Evolutionary conservation across 1,140 invertebrate genomes (phyloP), one percentile per base, ranked within the genome.

Genomic region (Drosophila melanogaster): DNA sequence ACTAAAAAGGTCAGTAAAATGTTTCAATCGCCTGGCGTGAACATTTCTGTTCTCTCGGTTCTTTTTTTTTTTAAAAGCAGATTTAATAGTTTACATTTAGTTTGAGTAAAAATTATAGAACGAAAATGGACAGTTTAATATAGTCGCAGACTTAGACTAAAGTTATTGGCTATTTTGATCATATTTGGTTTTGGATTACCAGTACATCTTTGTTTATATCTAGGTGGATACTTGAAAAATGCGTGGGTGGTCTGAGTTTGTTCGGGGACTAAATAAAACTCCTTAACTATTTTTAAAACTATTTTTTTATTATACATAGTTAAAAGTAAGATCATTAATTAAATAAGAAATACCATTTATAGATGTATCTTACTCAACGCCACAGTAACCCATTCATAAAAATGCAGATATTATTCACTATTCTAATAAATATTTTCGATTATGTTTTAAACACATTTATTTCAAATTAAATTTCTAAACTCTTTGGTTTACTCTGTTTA

Each of bases 121-220:
- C 24, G 14, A 24, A 74, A 43, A 49, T 72, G 50, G 72, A 65
- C 70, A 56, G 46, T 40, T 65, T n/a, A 75, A 75, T 40, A 46
- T 65, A 75, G 51, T 50, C 53, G 33, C 33, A 41, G 46, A 74
- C 72, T 75, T 75, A 75, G n/a, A 30, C 43, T 49, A 51, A 62
- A n/a, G 37, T 59, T 75, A 75, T 26, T 37, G 53, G 57, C 72
- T 75, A 75, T 75, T 74, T 75, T 75, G 72, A 75, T 74, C 67
- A 49, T 12, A 38, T 53, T 40, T 55, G 46, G 54, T 47, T 75
- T 81, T 59, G 43, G 58, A 79, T 73, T 67, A 61, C 54, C 50
- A 50, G 71, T 71, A 59, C 38, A 57, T 50, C 11, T 30, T 56
- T n/a, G 7, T 53, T 53, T 65, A 65, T 5, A 14, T n/a, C 11